phyloP scores from a whole-genome alignment of 2,888 invertebrate species.

The Andrena flavipes region DNA sequence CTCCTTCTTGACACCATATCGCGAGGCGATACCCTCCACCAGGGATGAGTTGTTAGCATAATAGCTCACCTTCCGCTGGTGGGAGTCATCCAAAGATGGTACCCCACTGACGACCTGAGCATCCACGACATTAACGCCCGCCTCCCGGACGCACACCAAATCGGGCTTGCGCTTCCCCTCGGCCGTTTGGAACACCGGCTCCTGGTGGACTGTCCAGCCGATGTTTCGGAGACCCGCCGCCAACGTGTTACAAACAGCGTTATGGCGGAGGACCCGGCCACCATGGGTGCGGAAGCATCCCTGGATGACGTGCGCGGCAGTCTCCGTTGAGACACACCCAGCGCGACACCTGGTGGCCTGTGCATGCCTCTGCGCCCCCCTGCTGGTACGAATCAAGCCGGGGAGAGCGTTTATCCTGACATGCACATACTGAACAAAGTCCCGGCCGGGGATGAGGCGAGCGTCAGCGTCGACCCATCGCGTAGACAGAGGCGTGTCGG shows the following conservation, averaged over 20 bases:
- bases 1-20: too few species aligned
- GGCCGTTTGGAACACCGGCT: not conserved
- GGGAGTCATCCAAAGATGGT: not conserved
- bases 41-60: not conserved
- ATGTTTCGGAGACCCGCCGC: not conserved
- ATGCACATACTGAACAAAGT: slow-evolving; percentile 74
- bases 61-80: not conserved
- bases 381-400: not conserved
- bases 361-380: not conserved
- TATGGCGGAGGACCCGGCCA: not conserved
- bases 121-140: not conserved
- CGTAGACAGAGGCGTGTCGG: not conserved
- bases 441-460: slow-evolving; percentile 68
- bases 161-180: not conserved
- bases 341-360: not conserved
- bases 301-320: too few species aligned
- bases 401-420: slow-evolving; percentile 1
- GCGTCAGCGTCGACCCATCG: not conserved
- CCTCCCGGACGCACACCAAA: not conserved
- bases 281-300: slow-evolving; percentile 4
- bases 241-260: not conserved
- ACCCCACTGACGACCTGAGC: not conserved
- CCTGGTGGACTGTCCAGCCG: not conserved
- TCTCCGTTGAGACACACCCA: not conserved
- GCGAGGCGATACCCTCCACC: not conserved